Base-by-base conservation (phyloP, 92 coral and sea anemone genomes). In the Blastomussa wellsi region DNA sequence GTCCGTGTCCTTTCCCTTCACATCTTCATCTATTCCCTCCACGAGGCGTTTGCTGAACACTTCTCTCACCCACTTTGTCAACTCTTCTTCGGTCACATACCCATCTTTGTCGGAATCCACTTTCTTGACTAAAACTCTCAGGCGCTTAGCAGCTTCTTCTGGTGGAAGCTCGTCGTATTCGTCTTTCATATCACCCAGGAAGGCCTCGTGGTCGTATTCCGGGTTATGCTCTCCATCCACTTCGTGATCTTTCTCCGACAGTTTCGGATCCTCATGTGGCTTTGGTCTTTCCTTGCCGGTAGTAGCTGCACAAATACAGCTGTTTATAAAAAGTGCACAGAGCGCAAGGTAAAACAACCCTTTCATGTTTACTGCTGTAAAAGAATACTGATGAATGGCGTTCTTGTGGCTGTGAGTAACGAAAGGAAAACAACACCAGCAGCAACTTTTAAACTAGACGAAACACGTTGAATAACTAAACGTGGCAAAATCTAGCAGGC, bases 191-290 rank as follows among this genome's bases (percentile, higher is more conserved):
- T 88, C 93, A 0, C 99, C 99, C 11, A 97, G 89, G 88, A 97
- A 97, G 32, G 99, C 99, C 72, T 97, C 99, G 69, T 95, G 96
- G 87, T 97, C 99, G 86, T 89, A 93, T 28, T 97, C 98, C 28
- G 95, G 72, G 88, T 90, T 89, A 68, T 96, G 98, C 35, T 94
- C 93, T 22, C 96, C 98, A 12, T 92, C 92, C 9, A 77, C 90
- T 41, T 42, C 64, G 66, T 96, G 98, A n/a, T 96, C 98, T 48
- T 92, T 90, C 16, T 89, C 97, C 35, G 98, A 90, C 36, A 96
- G 88, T 0, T 82, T 76, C 20, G 36, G 4, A 69, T 77, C 83
- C 20, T 76, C 78, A 15, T 85, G 88, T 3, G 72, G 72, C 32
- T 83, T 83, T 0, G 80, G 87, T 16, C 80, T 39, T 24, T 73